phyloP scores from a whole-genome alignment of 1,140 invertebrate genomes.

The Drosophila ironensis region DNA sequence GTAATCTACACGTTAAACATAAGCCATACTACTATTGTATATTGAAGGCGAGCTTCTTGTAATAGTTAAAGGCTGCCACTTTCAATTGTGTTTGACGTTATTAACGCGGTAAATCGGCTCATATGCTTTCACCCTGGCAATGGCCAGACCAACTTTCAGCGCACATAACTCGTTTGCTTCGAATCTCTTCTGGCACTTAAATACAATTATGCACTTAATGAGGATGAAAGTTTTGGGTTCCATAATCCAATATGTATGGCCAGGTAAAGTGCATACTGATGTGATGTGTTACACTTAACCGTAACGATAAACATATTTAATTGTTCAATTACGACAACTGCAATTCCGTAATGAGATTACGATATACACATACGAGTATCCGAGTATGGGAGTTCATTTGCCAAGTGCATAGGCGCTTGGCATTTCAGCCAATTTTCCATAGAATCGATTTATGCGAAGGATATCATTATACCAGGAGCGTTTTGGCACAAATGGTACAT shows the following conservation, averaged over 20 bases:
- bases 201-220: constrained; percentile 48
- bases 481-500: no score
- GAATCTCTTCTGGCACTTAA: constrained; percentile 20
- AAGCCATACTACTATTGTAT: neutral
- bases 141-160: neutral
- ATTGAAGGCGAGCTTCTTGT: neutral
- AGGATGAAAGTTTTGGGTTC: constrained; percentile 41
- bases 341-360: constrained; percentile 49
- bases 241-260: constrained; percentile 52
- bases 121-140: constrained; percentile 33
- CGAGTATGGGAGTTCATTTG: constrained; percentile 40
- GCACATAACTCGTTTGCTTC: neutral
- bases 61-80: constrained; percentile 1
- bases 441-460: constrained; percentile 10
- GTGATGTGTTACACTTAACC: constrained; percentile 17
- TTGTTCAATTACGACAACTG: constrained; percentile 59
- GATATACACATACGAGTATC: constrained; percentile 20
- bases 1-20: no score
- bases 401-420: neutral
- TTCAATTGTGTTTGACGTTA: constrained; percentile 48
- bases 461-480: no score
- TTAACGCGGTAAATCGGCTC: constrained; percentile 15
- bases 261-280: constrained; percentile 42
- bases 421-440: neutral
- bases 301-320: constrained; percentile 61